phyloP scores from a whole-genome alignment of 2,888 invertebrate genomes.

The Hoplodrina blanda region DNA sequence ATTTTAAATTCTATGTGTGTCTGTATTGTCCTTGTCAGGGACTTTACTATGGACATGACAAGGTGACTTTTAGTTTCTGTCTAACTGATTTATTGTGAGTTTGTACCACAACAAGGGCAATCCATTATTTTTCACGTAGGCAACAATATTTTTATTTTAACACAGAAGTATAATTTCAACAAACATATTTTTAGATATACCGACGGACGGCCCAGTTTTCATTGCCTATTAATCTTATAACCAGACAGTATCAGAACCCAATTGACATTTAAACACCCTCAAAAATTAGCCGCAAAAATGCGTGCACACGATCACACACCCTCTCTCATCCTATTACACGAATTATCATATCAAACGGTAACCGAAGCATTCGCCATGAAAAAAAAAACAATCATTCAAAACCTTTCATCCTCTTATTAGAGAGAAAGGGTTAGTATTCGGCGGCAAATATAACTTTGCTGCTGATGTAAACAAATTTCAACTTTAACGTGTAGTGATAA shows the following conservation, averaged over 20 bases:
- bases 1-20: conserved; percentile 34
- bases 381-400: conserved; percentile 85
- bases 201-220: background rate
- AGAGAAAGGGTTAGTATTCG: conserved; percentile 81
- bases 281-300: conserved; percentile 81
- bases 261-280: conserved; percentile 62
- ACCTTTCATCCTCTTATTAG: conserved; percentile 88
- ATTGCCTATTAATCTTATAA: conserved; percentile 46
- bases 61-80: conserved; percentile 4
- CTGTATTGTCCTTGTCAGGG: conserved; percentile 11
- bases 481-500: conserved; percentile 65
- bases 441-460: conserved; percentile 57
- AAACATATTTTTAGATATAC: background rate
- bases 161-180: background rate
- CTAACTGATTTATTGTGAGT: background rate
- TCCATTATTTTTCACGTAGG: background rate
- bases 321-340: conserved; percentile 82
- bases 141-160: background rate
- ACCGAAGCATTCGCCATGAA: conserved; percentile 80
- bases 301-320: conserved; percentile 79
- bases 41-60: conserved; percentile 8
- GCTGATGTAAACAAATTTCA: conserved; percentile 62
- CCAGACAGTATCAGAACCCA: conserved; percentile 34
- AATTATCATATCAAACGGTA: conserved; percentile 89
- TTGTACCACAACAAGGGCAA: background rate